Evolutionary conservation across 2,797 vertebrate species (phyloP).

Genomic region (Thripadectes ignobilis): DNA sequence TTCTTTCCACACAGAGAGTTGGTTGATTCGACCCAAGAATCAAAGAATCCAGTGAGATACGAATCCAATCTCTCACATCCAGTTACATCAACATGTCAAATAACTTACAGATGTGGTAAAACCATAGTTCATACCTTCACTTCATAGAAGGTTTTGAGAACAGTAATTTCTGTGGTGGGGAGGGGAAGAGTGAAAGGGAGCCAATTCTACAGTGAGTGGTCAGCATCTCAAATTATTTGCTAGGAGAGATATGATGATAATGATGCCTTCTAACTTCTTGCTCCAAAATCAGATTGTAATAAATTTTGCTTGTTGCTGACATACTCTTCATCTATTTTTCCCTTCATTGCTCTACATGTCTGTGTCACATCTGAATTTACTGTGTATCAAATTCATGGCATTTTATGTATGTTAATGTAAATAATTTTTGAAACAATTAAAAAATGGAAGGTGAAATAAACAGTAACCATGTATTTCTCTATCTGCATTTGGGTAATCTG

Average conservation of each 20-base stretch:
- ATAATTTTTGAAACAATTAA: not conserved
- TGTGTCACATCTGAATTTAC: not conserved
- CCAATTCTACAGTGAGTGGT: not conserved
- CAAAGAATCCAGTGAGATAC: no score
- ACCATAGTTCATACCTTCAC: not conserved
- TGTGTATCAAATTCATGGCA: not conserved
- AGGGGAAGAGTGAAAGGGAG: rapidly evolving
- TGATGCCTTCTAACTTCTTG: not conserved
- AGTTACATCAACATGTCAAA: not conserved
- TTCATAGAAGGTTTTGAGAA: not conserved
- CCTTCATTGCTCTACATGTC: not conserved
- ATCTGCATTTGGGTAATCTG: not conserved
- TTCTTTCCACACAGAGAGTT: no score
- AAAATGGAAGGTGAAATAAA: not conserved
- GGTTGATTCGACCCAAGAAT: no score
- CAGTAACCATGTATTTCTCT: not conserved
- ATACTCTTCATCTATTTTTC: not conserved
- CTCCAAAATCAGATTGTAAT: not conserved
- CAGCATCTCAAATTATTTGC: not conserved
- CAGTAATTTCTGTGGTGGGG: not conserved
- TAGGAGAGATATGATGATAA: not conserved
- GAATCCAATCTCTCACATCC: no score
- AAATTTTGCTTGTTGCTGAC: not conserved
- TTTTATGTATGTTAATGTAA: not conserved
- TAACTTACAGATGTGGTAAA: not conserved